These are phyloP conservation scores for Agrochola lychnidis DNA, from an alignment of 2,888 invertebrate species.

Conservation along the genomic window DNA sequence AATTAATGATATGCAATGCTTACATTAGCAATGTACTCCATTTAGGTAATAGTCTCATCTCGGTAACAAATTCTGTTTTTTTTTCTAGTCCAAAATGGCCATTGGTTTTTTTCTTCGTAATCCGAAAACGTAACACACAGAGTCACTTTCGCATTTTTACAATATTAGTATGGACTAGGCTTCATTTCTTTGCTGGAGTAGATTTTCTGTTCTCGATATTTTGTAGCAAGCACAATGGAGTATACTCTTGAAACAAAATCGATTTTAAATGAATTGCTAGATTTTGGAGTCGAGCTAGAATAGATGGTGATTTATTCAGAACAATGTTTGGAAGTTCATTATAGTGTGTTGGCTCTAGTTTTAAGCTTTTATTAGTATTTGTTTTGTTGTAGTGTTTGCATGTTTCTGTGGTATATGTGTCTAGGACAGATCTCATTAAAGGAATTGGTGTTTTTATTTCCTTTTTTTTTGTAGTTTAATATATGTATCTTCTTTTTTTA, in stretches of 20 bases:
- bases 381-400: slow-evolving; percentile 10
- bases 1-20: background rate
- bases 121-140: background rate
- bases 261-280: slow-evolving; percentile 43
- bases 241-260: slow-evolving; percentile 42
- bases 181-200: background rate
- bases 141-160: background rate
- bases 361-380: slow-evolving; percentile 8
- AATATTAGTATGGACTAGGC: background rate
- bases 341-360: slow-evolving; percentile 4
- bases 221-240: slow-evolving; percentile 17
- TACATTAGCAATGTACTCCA: background rate
- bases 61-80: background rate
- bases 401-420: background rate
- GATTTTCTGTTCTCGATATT: slow-evolving; percentile 15
- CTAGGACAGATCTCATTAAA: background rate
- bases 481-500: too few species aligned
- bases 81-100: background rate
- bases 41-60: background rate
- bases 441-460: background rate
- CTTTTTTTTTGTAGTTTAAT: too few species aligned
- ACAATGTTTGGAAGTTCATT: slow-evolving; percentile 33
- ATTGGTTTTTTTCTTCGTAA: too few species aligned
- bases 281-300: slow-evolving; percentile 30
- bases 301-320: slow-evolving; percentile 30